Percentiles rank a stretch among this genome's conserved stretches.
Evolutionary conservation across 2,113 vertebrate genomes (phyloP).

Genomic region (Sinocyclocheilus grahami): DNA sequence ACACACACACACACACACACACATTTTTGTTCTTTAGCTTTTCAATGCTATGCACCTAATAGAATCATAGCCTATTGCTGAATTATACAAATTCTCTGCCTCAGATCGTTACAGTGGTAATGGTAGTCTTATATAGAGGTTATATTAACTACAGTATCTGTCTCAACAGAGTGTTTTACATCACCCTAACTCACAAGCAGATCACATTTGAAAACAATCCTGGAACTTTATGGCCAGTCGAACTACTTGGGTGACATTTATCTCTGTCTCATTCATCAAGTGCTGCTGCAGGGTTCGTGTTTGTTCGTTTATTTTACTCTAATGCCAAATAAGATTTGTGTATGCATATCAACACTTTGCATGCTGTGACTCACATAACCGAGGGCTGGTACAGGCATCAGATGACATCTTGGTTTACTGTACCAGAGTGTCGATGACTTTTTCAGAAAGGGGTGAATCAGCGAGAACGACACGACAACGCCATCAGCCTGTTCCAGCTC

Average conservation of each 20-base stretch:
- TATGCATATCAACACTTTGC: background rate
- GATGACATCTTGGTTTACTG: background rate
- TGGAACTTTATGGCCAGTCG: background rate
- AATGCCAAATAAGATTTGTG: background rate
- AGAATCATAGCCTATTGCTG: background rate
- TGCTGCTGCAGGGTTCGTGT: background rate
- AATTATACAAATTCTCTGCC: background rate
- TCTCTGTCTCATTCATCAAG: background rate
- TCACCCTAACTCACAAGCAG: background rate
- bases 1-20: no score
- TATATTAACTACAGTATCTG: background rate
- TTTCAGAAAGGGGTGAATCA: background rate
- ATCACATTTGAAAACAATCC: background rate
- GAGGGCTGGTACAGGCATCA: background rate
- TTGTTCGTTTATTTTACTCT: background rate
- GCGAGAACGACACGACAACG: background rate
- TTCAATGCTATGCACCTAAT: no score
- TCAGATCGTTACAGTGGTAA: background rate
- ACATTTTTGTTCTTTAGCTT: no score
- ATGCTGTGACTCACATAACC: background rate
- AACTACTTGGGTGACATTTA: background rate
- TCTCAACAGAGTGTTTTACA: background rate
- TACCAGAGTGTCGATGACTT: background rate
- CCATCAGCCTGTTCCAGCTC: background rate
- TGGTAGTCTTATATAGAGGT: background rate